Conservation (phyloP, 2,888 invertebrate genomes). For the Lasius fuliginosus region DNA sequence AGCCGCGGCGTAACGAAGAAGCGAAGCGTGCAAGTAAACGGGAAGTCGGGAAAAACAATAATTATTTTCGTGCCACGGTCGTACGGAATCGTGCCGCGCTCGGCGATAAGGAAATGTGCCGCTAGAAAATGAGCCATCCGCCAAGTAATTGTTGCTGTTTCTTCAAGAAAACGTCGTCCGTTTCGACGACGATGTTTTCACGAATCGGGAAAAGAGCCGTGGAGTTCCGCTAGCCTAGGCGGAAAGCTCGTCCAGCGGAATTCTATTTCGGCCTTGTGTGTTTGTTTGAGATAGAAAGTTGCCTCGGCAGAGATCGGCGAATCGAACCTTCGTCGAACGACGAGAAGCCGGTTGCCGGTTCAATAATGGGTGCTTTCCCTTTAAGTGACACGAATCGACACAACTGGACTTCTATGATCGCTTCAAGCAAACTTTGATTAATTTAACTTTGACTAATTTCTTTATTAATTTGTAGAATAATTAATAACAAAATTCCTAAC, state of each 20-base stretch:
- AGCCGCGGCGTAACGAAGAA: constrained; percentile 62
- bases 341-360: neutral
- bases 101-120: constrained; percentile 51
- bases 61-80: constrained; percentile 50
- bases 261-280: constrained; percentile 10
- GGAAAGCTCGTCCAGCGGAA: constrained; percentile 8
- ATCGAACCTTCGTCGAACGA: neutral
- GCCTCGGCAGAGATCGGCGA: neutral
- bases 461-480: neutral
- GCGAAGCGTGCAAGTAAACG: constrained; percentile 65
- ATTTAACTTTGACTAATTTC: neutral
- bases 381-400: neutral
- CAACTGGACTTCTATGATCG: neutral
- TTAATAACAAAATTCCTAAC: neutral
- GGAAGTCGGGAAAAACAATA: constrained; percentile 53
- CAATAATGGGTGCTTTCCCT: neutral
- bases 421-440: neutral
- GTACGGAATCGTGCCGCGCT: constrained; percentile 27
- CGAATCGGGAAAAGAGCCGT: neutral
- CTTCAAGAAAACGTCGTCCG: neutral
- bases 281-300: constrained; percentile 33
- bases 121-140: constrained; percentile 51
- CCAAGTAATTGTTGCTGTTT: constrained; percentile 18
- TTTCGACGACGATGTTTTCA: constrained; percentile 15
- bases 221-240: constrained; percentile 31